These are phyloP conservation scores for Epistrophe eligans DNA, from an alignment of 2,888 invertebrate species.

Conservation along the genomic window DNA sequence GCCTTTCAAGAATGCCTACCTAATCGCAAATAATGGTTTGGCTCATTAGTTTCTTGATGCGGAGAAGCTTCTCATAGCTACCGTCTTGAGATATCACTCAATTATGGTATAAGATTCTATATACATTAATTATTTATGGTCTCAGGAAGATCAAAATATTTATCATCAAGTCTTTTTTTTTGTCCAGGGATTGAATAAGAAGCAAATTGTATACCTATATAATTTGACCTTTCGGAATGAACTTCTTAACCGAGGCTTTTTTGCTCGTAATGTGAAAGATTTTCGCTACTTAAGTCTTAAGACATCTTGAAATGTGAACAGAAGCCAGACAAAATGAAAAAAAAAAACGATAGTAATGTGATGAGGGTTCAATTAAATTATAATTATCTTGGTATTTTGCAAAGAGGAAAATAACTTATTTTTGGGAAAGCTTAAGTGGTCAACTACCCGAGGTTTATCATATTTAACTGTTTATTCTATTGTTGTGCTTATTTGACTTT, in stretches of 20 bases:
- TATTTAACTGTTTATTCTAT: not conserved
- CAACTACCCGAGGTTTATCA: slow-evolving; percentile 44
- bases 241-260: slow-evolving; percentile 21
- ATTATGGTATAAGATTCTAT: slow-evolving; percentile 35
- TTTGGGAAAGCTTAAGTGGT: slow-evolving; percentile 62
- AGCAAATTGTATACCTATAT: not conserved
- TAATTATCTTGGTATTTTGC: slow-evolving; percentile 39
- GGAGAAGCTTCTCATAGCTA: not conserved
- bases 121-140: slow-evolving; percentile 7
- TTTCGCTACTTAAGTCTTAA: slow-evolving; percentile 30
- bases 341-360: not conserved
- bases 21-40: slow-evolving; percentile 25
- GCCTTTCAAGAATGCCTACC: slow-evolving; percentile 5
- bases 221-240: slow-evolving; percentile 44
- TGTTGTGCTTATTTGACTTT: not conserved
- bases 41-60: slow-evolving; percentile 16
- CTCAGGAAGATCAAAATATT: slow-evolving; percentile 51
- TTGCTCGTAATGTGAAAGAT: slow-evolving; percentile 7
- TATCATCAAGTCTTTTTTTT: slow-evolving; percentile 37
- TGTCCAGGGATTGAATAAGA: slow-evolving; percentile 4
- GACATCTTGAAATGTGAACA: slow-evolving; percentile 8
- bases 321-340: slow-evolving; percentile 4
- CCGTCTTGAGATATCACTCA: slow-evolving; percentile 39
- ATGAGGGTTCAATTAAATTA: slow-evolving; percentile 56
- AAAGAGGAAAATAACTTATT: slow-evolving; percentile 32